A percentile compares a stretch with the other conserved stretches of the same genome.
Conservation (phyloP, 2,113 vertebrate genomes). For the Ramphastos sulfuratus region DNA sequence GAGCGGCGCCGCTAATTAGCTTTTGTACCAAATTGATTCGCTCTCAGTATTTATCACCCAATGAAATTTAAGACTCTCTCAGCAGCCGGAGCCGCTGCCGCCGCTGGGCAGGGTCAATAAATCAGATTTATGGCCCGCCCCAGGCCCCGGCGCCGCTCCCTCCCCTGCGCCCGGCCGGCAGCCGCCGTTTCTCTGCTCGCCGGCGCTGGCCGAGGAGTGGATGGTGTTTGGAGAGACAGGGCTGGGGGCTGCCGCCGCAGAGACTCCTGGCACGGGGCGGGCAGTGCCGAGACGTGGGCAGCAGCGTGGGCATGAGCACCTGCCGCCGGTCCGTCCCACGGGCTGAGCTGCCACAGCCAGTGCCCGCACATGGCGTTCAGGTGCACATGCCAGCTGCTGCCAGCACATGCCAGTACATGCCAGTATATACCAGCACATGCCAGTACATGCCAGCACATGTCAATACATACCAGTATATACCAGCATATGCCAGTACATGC, state of each 20-base stretch:
- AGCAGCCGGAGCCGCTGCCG: conserved; percentile 42
- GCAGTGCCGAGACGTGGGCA: rapidly evolving
- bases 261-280: background rate
- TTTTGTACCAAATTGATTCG: conserved; percentile 76
- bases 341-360: background rate
- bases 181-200: conserved; percentile 44
- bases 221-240: background rate
- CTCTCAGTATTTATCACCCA: conserved; percentile 74
- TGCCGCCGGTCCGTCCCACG: background rate
- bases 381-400: rapidly evolving
- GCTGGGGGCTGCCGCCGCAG: background rate
- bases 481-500: too few species aligned
- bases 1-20: conserved; percentile 69
- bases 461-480: background rate
- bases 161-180: conserved; percentile 44
- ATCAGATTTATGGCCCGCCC: conserved; percentile 70
- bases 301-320: rapidly evolving
- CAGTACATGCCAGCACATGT: background rate
- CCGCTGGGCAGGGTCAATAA: conserved; percentile 66
- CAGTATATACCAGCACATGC: background rate
- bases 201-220: conserved; percentile 21
- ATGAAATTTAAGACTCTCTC: conserved; percentile 76
- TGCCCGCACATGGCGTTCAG: background rate
- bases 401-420: too few species aligned
- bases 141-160: conserved; percentile 59